phyloP scores from a whole-genome alignment of 1,140 invertebrate genomes.

The Pogonus chalceus region DNA sequence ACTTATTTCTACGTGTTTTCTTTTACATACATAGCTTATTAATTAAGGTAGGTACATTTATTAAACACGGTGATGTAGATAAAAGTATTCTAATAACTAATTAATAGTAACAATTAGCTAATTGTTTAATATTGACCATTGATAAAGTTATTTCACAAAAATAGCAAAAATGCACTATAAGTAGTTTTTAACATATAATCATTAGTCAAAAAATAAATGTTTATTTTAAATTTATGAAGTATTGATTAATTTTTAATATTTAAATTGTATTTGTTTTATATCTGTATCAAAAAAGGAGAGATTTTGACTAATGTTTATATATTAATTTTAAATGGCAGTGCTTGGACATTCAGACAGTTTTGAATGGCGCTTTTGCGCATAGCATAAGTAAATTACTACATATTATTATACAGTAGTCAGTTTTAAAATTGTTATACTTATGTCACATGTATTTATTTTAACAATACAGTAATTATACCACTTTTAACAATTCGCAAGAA shows the following conservation, averaged over 20 bases:
- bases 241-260: too few relatives aligned
- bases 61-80: not conserved
- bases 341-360: not conserved
- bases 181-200: not conserved
- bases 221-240: too few relatives aligned
- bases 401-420: conserved; percentile 1
- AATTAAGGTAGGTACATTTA: not conserved
- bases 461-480: too few relatives aligned
- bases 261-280: not conserved
- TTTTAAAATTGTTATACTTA: too few relatives aligned
- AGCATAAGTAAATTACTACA: not conserved
- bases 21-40: not conserved
- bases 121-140: not conserved
- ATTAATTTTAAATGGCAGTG: conserved; percentile 1
- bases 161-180: not conserved
- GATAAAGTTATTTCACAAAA: not conserved
- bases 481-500: too few relatives aligned
- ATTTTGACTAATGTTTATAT: conserved; percentile 6
- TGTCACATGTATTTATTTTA: too few relatives aligned
- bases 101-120: conserved; percentile 1
- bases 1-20: not conserved
- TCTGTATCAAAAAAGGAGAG: not conserved
- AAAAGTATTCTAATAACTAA: not conserved
- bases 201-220: conserved; percentile 5
- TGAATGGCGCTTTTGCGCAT: not conserved